Evolutionary conservation across 1,140 invertebrate species (phyloP).

Genomic region (Stegodyphus dumicola): DNA sequence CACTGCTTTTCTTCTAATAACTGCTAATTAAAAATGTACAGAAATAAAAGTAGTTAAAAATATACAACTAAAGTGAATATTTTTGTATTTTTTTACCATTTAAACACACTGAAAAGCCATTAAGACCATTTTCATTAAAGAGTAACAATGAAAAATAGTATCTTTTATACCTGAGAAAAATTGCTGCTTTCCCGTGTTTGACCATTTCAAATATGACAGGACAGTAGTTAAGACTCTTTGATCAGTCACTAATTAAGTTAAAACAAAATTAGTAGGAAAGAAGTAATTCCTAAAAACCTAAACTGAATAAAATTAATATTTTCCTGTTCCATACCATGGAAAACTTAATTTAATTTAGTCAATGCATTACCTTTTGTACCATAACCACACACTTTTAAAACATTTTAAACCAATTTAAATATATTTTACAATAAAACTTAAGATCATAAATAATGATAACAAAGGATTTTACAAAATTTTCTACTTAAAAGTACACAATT

Average conservation of each 20-base stretch:
- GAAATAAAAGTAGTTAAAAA: too few species aligned
- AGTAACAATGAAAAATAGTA: slow-evolving; percentile 38
- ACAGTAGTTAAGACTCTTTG: slow-evolving; percentile 46
- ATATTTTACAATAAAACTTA: too few species aligned
- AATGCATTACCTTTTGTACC: neutral
- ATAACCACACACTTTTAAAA: neutral
- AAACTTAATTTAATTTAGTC: neutral
- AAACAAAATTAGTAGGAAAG: slow-evolving; percentile 52
- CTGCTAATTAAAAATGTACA: too few species aligned
- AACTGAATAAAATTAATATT: slow-evolving; percentile 34
- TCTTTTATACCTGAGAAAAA: slow-evolving; percentile 56
- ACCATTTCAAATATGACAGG: slow-evolving; percentile 51
- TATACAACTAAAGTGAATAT: neutral
- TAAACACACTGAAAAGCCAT: slow-evolving; percentile 16
- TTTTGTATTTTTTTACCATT: neutral
- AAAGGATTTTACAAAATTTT: too few species aligned
- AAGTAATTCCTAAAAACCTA: slow-evolving; percentile 35
- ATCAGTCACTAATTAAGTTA: slow-evolving; percentile 49
- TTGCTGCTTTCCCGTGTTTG: slow-evolving; percentile 32
- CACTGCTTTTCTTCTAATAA: too few species aligned
- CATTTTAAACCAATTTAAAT: neutral
- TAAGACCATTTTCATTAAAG: slow-evolving; percentile 12
- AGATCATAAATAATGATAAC: too few species aligned
- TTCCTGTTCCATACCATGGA: neutral
- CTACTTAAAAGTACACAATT: too few species aligned